Base-by-base conservation (phyloP, 2,797 vertebrate species). In the Sebastes minor region DNA sequence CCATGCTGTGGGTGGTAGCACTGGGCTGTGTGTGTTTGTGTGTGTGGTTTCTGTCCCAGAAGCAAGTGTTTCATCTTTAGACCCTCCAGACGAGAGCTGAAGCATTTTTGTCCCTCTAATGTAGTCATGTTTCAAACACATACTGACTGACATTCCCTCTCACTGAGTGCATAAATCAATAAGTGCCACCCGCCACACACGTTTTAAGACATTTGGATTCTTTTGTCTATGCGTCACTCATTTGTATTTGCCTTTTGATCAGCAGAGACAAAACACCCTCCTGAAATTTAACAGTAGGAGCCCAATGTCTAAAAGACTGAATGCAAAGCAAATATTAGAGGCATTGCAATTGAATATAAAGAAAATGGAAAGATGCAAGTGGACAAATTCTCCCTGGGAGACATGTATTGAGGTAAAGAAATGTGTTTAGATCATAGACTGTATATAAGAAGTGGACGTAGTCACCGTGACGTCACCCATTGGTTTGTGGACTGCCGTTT, bases 1-100 rank as follows among this genome's bases (percentile, higher is more conserved):
- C 38, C 69, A 55, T 73, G 81, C 72, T 83, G 83, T 88, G 90
- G 71, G 83, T 83, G 83, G 63, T 42, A 78, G 64, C 1, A 23
- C 66, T 56, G 25, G n/a, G 12, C 18, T 61, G 38, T 59, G 66
- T 71, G 74, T 73, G 23, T 71, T n/a, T 69, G 71, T 55, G 46
- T 81, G 69, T 71, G 25, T 76, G 66, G 71, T 28, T 71, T 83
- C n/a, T 49, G 5, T 64, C 46, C 32, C 18, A 14, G 64, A 63
- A 67, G 53, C 63, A 32, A 25, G 30, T 61, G 46, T 80, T 85
- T 79, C 59, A 53, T 66, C 13, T 73, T 2, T 66, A n/a, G 56
- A 60, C 59, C 32, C 28, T 71, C 10, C 46, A 63, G 76, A 11
- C 56, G 4, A 46, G 28, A 70, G 72, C 46, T 56, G 32, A 56